Evolutionary conservation across 2,113 vertebrate genomes (phyloP), one percentile per base, ranked within the genome.

Genomic region (Furnarius figulus): DNA sequence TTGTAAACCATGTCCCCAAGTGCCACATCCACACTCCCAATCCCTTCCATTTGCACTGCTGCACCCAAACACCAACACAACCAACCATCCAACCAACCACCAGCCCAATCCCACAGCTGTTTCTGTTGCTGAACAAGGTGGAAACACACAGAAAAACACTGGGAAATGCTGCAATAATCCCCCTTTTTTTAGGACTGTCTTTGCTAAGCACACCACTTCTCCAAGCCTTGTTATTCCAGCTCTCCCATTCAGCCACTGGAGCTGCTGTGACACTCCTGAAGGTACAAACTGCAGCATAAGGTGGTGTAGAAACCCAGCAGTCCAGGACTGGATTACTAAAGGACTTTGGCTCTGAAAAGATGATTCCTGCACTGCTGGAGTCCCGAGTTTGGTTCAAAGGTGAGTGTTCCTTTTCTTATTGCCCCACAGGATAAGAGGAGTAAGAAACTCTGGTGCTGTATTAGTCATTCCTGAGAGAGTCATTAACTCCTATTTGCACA

Each of bases 231-330:
- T 39, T 31, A 28, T 53, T 62, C 21, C 33, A 40, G 28, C 50
- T 67, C 5, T 46, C 15, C 42, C 39, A 1, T 3, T 66, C 24
- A 84, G 11, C 15, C 49, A 23, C 42, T 10, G 4, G 14, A 42
- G 58, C 63, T 31, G 47, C 22, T 6, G 5, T 49, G 25, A 9
- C 14, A n/a, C 3, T 27, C 42, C 37, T 1, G 3, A 44, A 46
- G 39, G 18, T 9, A 37, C 4, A 50, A 73, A 59, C 4, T 9
- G 9, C 17, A 40, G 33, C 49, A 18, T 1, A 35, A 0, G 0
- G 25, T 9, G 8, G 9, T 19, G 15, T 47, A 75, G 46, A 71
- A 89, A n/a, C 40, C 10, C 49, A n/a, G 37, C 16, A 67, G 19
- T 11, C 25, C 65, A 67, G 58, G 28, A 83, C 17, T 82, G 18